phyloP scores from a whole-genome alignment of 2,797 vertebrate genomes.

The Smutsia gigantea region DNA sequence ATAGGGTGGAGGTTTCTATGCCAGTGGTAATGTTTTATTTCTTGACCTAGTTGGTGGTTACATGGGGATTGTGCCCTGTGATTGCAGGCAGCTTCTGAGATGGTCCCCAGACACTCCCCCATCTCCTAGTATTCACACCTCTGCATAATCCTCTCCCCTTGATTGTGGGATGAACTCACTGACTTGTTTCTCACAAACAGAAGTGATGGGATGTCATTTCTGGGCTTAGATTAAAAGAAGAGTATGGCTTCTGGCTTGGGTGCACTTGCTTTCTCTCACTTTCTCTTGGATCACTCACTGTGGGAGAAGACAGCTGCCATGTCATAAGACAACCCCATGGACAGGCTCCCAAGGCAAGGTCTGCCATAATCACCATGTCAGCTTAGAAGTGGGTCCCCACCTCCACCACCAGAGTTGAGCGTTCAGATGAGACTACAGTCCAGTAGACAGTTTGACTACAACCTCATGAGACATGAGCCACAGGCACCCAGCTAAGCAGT shows the following conservation, averaged over 20 bases:
- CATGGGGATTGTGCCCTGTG: not conserved
- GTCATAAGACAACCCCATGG: not conserved
- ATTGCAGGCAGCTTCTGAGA: not conserved
- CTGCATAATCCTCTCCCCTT: not conserved
- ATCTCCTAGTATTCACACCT: not conserved
- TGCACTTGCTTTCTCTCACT: too few relatives aligned
- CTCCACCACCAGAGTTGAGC: fast-evolving
- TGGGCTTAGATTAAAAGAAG: not conserved
- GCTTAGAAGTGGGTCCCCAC: not conserved
- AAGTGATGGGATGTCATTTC: not conserved
- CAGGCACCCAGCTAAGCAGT: not conserved
- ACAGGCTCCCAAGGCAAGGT: not conserved
- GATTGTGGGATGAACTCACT: not conserved
- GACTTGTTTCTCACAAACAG: not conserved
- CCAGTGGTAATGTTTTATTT: not conserved
- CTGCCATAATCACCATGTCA: not conserved
- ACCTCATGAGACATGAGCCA: not conserved
- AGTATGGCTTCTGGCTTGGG: not conserved
- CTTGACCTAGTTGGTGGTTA: not conserved
- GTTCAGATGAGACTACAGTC: not conserved
- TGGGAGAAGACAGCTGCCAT: not conserved
- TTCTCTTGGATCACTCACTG: not conserved
- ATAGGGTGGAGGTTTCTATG: not conserved
- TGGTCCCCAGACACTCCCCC: not conserved
- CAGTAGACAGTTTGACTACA: not conserved